These are phyloP conservation scores for Hedychridium roseum DNA, from an alignment of 2,888 invertebrate genomes.

Conservation along the genomic window DNA sequence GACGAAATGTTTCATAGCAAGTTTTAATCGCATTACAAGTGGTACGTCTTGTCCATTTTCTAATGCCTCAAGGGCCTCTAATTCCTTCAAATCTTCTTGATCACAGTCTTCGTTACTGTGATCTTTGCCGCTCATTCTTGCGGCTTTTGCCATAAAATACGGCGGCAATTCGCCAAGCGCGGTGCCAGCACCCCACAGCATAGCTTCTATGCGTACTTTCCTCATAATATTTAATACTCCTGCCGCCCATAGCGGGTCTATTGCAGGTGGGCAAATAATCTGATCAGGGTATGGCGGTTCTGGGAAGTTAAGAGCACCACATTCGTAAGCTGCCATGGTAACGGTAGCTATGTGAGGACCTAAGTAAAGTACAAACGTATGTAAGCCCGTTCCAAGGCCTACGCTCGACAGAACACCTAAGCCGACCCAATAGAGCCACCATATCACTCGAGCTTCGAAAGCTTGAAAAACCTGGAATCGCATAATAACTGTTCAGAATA, in stretches of 20 bases:
- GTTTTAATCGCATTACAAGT: constrained; percentile 79
- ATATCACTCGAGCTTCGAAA: constrained; percentile 66
- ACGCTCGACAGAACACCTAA: constrained; percentile 96
- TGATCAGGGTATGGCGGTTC: constrained; percentile 98
- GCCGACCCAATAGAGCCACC: constrained; percentile 91
- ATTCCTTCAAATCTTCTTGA: constrained; percentile 76
- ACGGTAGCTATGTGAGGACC: constrained; percentile 99
- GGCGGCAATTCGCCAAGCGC: constrained; percentile 99
- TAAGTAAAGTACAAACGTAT: constrained; percentile 97
- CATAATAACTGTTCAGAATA: no score
- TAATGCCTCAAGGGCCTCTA: constrained; percentile 75
- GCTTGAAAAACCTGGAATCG: constrained; percentile 51
- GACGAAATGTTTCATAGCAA: constrained; percentile 87
- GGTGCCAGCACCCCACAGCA: constrained; percentile 98
- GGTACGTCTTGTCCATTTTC: constrained; percentile 69
- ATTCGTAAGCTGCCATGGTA: constrained; percentile 98
- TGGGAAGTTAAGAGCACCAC: constrained; percentile 93
- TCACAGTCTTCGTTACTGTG: constrained; percentile 67
- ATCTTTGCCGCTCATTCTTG: constrained; percentile 67
- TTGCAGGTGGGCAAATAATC: constrained; percentile 89
- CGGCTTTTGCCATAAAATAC: constrained; percentile 99
- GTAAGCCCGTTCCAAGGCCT: constrained; percentile 96
- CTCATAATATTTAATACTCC: constrained; percentile 93
- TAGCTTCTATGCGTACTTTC: constrained; percentile 93
- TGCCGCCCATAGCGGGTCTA: constrained; percentile 72